Conservation (phyloP, 2,113 vertebrate genomes). For the Steatornis caripensis region DNA sequence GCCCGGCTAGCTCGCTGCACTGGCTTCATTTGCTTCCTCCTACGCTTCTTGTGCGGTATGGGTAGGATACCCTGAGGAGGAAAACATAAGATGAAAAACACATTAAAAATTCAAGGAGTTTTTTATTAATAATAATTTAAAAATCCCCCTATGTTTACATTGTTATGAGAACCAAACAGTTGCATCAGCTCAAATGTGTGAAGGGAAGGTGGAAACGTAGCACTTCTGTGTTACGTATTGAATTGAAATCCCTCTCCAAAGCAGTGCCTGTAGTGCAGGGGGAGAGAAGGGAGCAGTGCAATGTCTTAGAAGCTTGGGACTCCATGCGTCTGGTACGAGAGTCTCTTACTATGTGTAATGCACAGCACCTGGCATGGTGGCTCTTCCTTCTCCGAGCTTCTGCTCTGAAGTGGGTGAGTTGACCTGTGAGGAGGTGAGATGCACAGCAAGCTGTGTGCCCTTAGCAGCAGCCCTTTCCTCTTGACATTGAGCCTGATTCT, state of each 20-base stretch:
- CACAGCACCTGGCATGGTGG: neutral
- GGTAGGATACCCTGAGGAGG: neutral
- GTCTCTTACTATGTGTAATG: neutral
- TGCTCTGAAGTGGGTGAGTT: neutral
- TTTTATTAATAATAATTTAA: neutral
- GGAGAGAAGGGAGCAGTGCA: neutral
- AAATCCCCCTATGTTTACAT: neutral
- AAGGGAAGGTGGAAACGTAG: neutral
- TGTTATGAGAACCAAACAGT: neutral
- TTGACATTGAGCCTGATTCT: too few species aligned
- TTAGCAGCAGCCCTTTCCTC: too few species aligned
- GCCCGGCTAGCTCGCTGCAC: neutral
- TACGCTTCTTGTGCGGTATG: neutral
- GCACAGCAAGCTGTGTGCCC: too few species aligned
- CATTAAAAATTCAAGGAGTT: slow-evolving; percentile 40
- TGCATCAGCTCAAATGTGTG: neutral
- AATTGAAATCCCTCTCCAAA: neutral
- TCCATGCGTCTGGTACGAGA: rapidly evolving
- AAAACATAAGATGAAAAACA: neutral
- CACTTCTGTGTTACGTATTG: neutral
- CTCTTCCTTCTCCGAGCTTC: neutral
- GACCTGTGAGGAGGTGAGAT: too few species aligned
- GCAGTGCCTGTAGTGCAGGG: neutral
- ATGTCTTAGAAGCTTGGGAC: neutral
- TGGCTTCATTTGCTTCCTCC: neutral